Base-by-base conservation (phyloP, 2,888 invertebrate species). In the Cenopis cana region DNA sequence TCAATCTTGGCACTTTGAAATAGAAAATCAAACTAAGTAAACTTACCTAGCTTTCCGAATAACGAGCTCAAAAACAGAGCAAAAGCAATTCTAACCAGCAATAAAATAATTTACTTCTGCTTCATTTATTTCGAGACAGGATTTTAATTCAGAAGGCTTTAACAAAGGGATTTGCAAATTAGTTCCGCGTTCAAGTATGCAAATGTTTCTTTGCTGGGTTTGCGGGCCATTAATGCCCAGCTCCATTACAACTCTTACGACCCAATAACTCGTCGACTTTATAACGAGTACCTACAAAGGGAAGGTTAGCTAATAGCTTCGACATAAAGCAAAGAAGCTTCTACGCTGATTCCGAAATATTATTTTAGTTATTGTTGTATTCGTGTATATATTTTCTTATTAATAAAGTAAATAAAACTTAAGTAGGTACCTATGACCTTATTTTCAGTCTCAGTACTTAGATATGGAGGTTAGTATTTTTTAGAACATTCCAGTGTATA, bases 91-190 rank as follows among this genome's bases (percentile, higher is more conserved):
- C 10, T 33, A 50, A 38, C 41, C 14, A 24, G 20, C 38, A 41
- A 33, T 54, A 54, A 54, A 46, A 60, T 54, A 61, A 61, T 54
- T 54, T 29, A 46, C 18, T 60, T 41, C 29, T 29, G 2, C 29
- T 54, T 29, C 41, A 52, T 57, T 67, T 36, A 59, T 52, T 60
- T 20, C 38, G 54, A 46, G 57, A 55, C 14, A 67, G 24, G 17
- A 52, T 59, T 67, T 59, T 68, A 54, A 57, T 60, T 54, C 29
- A 54, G 18, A 46, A 68, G 41, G 33, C 68, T 67, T 56, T 57
- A 60, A 64, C 64, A 54, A 64, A 64, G 54, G 54, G 60, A 61
- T 68, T 61, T 68, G 68, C 41, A 60, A 68, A 68, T 68, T 60
- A 68, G 54, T 61, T 60, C 68, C 60, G 54, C 29, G 41, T 68